phyloP scores from a whole-genome alignment of 2,113 vertebrate species.

The Pterophyllum scalare region DNA sequence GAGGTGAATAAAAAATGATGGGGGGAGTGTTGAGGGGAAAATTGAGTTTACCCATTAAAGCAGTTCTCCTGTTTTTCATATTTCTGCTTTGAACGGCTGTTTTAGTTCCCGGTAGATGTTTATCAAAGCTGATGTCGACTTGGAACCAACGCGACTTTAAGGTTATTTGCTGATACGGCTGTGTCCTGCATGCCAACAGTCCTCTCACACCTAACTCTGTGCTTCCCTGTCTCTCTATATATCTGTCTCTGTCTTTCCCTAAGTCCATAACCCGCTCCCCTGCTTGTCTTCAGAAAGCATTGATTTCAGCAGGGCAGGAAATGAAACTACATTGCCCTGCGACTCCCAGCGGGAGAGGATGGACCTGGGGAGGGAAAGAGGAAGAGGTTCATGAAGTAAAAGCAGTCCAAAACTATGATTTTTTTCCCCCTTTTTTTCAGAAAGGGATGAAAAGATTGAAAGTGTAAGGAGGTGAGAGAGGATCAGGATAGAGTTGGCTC shows the following conservation, averaged over 20 bases:
- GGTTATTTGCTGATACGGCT: slow-evolving; percentile 71
- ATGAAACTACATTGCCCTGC: slow-evolving; percentile 71
- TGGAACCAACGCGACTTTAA: slow-evolving; percentile 79
- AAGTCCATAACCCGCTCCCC: not conserved
- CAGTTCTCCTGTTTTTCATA: slow-evolving; percentile 78
- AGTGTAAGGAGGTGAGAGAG: slow-evolving; percentile 24
- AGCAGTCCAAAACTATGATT: slow-evolving; percentile 20
- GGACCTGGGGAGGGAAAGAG: slow-evolving; percentile 37
- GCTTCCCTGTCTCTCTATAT: slow-evolving; percentile 45
- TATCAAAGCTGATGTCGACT: slow-evolving; percentile 85
- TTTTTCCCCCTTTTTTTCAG: not conserved
- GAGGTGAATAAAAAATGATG: slow-evolving; percentile 47
- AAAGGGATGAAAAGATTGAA: slow-evolving; percentile 53
- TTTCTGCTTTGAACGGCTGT: slow-evolving; percentile 89
- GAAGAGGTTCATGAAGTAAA: slow-evolving; percentile 50
- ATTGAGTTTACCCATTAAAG: slow-evolving; percentile 84
- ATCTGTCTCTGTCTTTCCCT: slow-evolving; percentile 23
- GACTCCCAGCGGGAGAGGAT: slow-evolving; percentile 65
- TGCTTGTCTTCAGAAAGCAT: slow-evolving; percentile 47
- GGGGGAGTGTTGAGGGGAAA: slow-evolving; percentile 78
- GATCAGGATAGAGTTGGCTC: slow-evolving; percentile 22
- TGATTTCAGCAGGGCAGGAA: slow-evolving; percentile 79
- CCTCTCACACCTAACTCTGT: slow-evolving; percentile 51
- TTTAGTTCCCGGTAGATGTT: slow-evolving; percentile 91
- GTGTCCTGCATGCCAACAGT: slow-evolving; percentile 47